Conservation (phyloP, 1,140 invertebrate species). For the Riptortus pedestris region DNA sequence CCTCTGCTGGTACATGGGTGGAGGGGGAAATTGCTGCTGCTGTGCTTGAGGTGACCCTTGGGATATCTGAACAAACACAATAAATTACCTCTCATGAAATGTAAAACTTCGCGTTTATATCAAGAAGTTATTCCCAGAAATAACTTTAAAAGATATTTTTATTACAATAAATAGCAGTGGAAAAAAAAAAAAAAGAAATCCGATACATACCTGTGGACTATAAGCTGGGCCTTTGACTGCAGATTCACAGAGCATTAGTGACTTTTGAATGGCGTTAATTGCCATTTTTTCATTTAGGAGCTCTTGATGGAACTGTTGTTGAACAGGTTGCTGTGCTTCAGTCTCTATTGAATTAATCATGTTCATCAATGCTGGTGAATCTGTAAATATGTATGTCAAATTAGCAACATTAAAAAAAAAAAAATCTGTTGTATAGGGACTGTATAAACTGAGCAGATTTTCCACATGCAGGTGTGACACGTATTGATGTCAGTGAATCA, state of each 20-base stretch:
- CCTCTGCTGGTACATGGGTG: constrained; percentile 33
- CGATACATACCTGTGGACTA: constrained; percentile 44
- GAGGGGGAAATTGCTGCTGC: constrained; percentile 32
- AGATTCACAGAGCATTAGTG: constrained; percentile 73
- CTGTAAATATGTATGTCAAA: constrained; percentile 23
- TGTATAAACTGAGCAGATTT: too few species aligned
- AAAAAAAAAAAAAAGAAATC: background rate
- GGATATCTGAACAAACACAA: too few species aligned
- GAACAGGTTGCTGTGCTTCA: constrained; percentile 23
- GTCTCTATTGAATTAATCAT: constrained; percentile 41
- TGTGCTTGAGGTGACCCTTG: constrained; percentile 7
- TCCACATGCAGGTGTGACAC: background rate
- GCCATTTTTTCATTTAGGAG: constrained; percentile 55
- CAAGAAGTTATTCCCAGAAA: too few species aligned
- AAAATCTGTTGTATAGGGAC: too few species aligned
- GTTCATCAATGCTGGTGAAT: constrained; percentile 40
- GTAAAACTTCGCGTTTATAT: too few species aligned
- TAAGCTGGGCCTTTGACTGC: constrained; percentile 50
- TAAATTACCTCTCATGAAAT: constrained; percentile 44
- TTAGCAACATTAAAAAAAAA: background rate
- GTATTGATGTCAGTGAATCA: too few species aligned
- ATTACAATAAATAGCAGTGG: too few species aligned
- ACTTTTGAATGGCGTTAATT: constrained; percentile 81
- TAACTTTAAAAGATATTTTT: too few species aligned
- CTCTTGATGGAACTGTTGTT: constrained; percentile 16